phyloP scores from a whole-genome alignment of 1,140 invertebrate genomes.

The Nasonia vitripennis region DNA sequence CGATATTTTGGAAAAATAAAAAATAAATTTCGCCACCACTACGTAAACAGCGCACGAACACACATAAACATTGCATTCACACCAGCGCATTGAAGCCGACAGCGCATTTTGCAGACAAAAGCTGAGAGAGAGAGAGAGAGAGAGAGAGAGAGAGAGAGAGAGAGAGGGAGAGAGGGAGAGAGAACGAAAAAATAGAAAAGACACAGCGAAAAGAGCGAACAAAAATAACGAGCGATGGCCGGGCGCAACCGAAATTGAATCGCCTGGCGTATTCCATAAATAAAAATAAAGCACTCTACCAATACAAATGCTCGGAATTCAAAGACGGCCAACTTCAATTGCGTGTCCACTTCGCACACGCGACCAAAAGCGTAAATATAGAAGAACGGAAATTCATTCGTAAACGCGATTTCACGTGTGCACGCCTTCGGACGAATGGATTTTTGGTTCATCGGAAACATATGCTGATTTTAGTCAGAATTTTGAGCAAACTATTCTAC shows the following conservation, averaged over 20 bases:
- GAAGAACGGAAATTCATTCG: no score
- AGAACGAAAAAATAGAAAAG: background rate
- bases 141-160: no score
- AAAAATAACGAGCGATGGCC: background rate
- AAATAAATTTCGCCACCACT: background rate
- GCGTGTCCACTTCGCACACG: constrained; percentile 4
- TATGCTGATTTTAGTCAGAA: no score
- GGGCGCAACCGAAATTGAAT: constrained; percentile 55
- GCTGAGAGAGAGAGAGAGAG: no score
- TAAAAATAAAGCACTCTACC: constrained; percentile 63
- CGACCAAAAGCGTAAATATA: constrained; percentile 18
- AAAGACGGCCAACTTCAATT: constrained; percentile 16
- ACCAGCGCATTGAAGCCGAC: background rate
- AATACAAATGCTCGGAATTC: constrained; percentile 8
- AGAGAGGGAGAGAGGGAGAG: no score
- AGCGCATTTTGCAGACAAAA: background rate
- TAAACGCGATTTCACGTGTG: no score
- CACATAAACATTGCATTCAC: background rate
- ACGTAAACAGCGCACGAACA: no score
- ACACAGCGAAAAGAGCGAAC: background rate
- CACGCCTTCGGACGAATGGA: background rate
- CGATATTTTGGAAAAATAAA: background rate
- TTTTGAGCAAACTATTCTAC: no score
- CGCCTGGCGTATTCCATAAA: constrained; percentile 65
- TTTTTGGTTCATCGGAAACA: background rate